Evolutionary conservation across 2,888 invertebrate species (phyloP).

Genomic region (Eilema griseolum): DNA sequence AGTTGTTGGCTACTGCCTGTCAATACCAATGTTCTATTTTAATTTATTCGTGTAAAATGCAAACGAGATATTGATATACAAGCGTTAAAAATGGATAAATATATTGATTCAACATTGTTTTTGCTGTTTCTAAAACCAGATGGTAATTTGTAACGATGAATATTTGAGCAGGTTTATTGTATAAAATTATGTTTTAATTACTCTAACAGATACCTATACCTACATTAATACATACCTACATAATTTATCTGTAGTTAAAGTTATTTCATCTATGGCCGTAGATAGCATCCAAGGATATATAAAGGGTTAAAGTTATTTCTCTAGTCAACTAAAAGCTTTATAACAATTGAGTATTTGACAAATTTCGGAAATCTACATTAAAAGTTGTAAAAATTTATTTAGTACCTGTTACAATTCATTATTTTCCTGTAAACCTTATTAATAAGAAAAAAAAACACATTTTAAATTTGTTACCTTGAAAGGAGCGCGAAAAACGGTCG

Average conservation of each 20-base stretch:
- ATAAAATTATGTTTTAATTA: slow-evolving; percentile 11
- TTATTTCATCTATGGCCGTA: too few relatives aligned
- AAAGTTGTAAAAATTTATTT: too few relatives aligned
- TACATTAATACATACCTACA: too few relatives aligned
- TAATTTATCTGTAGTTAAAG: too few relatives aligned
- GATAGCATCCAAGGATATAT: neutral
- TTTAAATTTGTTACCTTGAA: too few relatives aligned
- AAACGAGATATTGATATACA: neutral
- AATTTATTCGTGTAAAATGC: neutral
- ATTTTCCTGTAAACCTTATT: too few relatives aligned
- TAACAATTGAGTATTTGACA: too few relatives aligned
- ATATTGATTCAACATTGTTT: slow-evolving; percentile 24
- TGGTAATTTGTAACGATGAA: slow-evolving; percentile 29
- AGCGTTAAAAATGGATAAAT: neutral
- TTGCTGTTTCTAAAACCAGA: slow-evolving; percentile 39
- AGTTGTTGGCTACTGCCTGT: neutral
- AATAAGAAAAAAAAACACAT: too few relatives aligned
- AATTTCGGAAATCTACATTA: too few relatives aligned
- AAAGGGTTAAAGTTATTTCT: neutral
- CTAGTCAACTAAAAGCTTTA: too few relatives aligned
- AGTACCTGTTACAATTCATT: too few relatives aligned
- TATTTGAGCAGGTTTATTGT: slow-evolving; percentile 31
- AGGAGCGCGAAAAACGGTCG: too few relatives aligned
- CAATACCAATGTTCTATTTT: neutral
- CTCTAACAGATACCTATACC: neutral